Base-by-base conservation (phyloP, 2,888 invertebrate species). In the Phengaris alcon region DNA sequence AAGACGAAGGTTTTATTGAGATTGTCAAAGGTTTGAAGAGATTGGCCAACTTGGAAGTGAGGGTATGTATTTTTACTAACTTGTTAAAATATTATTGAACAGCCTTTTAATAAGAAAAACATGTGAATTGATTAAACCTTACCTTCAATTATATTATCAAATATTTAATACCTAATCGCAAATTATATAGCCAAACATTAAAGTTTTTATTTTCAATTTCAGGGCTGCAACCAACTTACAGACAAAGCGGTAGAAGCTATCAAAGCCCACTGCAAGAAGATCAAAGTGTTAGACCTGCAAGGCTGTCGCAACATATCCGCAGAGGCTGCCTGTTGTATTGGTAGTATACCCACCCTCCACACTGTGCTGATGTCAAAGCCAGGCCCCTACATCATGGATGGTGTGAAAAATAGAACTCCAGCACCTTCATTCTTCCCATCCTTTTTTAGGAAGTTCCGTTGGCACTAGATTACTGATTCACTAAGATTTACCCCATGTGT, bases 201-300 rank as follows among this genome's bases (percentile, higher is more conserved):
- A 15, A 55, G 6, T 15, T 44, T 73, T 9, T 7, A 2, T n/a
- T 73, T 54, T 44, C 76, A 74, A 70, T 92, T 91, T 35, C 90
- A 95, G 94, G 94, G 94, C 76, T 95, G 95, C 84, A 94, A 94
- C 79, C 93, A 94, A 81, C 84, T 96, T 48, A 95, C 95, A 2
- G 94, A 95, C 82, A 91, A 87, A 76, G 92, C 94, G 15, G 85
- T 95, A 52, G 88, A 93, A 77, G 90, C 93, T 15, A 89, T 96
- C 54, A 88, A 86, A 79, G 80, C 82, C 0, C 82, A 94, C 81
- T 94, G 95, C 81, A 85, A 89, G 76, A 90, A 91, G 77, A 86
- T 96, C 75, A 93, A 94, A 79, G 91, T 94, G 78, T 84, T 96
- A 75, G 95, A 96, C 82, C 93, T 95, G 9, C 95, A 93, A 81